A percentile compares a stretch with the other conserved stretches of the same genome.
Evolutionary conservation across 2,113 vertebrate genomes (phyloP).

Genomic region (Ameiurus melas): DNA sequence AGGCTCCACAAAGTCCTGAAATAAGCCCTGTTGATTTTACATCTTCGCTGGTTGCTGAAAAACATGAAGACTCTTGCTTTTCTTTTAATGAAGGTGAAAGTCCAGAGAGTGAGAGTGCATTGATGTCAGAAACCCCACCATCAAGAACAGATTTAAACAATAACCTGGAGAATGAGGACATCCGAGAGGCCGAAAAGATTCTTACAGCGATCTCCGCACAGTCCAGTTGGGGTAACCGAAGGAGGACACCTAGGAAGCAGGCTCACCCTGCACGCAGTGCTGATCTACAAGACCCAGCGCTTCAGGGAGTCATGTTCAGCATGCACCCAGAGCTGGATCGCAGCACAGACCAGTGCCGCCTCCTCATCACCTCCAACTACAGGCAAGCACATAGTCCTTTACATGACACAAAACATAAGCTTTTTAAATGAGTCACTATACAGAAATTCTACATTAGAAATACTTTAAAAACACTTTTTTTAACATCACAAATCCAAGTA

Average conservation of each 20-base stretch:
- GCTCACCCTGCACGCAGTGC: conserved; percentile 70
- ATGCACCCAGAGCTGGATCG: conserved; percentile 72
- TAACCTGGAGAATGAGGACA: conserved; percentile 7
- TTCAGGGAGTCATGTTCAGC: conserved; percentile 80
- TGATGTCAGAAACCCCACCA: not conserved
- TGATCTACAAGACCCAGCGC: conserved; percentile 71
- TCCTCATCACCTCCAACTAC: conserved; percentile 78
- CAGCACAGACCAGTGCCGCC: conserved; percentile 67
- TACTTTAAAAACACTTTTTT: no score
- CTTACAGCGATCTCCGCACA: not conserved
- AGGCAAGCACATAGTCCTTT: conserved; percentile 67
- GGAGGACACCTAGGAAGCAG: conserved; percentile 78
- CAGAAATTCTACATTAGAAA: not conserved
- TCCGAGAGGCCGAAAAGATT: not conserved
- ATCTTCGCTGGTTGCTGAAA: conserved; percentile 38
- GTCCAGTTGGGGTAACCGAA: conserved; percentile 7
- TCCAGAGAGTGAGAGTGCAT: not conserved
- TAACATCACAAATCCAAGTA: not conserved
- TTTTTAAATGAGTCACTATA: not conserved
- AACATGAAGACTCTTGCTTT: conserved; percentile 48
- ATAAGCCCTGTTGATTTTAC: conserved; percentile 57
- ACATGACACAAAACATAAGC: not conserved
- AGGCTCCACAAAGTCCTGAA: not conserved
- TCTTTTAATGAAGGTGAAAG: conserved; percentile 30
- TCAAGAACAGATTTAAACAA: conserved; percentile 45